Base-by-base conservation (phyloP, 2,888 invertebrate genomes). In the Aleiodes testaceus region DNA sequence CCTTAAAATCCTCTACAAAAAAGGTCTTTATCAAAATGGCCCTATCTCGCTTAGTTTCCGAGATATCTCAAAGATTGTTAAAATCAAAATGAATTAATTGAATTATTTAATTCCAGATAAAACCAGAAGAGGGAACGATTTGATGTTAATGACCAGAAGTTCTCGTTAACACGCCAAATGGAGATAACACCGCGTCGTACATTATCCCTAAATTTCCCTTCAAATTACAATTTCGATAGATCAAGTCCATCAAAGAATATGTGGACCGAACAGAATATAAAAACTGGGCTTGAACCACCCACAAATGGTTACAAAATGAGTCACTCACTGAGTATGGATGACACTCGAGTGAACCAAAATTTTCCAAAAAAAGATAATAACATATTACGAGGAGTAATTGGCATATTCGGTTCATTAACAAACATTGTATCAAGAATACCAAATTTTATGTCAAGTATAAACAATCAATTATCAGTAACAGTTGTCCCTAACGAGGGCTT, bases 401-500 rank as follows among this genome's bases (percentile, higher is more conserved):
- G 74, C 18, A 67, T 81, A 47, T 75, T 80, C 36, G 78, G 75
- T 4, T 75, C 78, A 20, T 4, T 80, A 0, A 71, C 77, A 6
- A 80, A 75, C 44, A 52, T 75, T 4, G 47, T 83, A 1, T 74
- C 72, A 30, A 81, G 77, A 74, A 75, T 79, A 16, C 78, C 81
- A 5, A 72, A 71, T 12, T 75, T 82, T 1, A 77, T 78, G 69
- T 67, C 78, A 3, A 79, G 70, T 20, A 74, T 79, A 50, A 81
- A 80, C 72, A 79, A 74, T 64, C 77, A 80, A 0, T 71, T 84
- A 9, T 84, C 83, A 1, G 82, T 84, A 22, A 84, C 83, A 2
- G 74, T 84, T 6, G 81, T 83, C 4, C 78, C 80, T 4, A 79
- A 82, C 61, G 79, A 80, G 42, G 78, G 79, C 53, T 74, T 80